Base-by-base conservation (phyloP, 1,140 invertebrate species). In the Trachelipus rathkii region DNA sequence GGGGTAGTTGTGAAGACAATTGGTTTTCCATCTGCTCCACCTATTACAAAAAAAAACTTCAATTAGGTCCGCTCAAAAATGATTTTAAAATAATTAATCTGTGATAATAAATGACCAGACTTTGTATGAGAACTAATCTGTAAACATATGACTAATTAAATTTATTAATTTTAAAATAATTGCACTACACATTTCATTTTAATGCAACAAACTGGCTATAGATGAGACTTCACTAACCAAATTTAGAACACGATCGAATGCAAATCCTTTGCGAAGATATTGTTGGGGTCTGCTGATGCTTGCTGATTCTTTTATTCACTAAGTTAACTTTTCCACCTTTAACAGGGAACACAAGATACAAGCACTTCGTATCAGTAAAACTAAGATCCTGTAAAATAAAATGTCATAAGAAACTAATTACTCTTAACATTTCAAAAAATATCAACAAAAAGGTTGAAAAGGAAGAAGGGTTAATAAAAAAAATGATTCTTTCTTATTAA, bases 311-410 rank as follows among this genome's bases (percentile, higher is more conserved):
- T 84, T 95, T 96, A 84, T 91, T 93, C 11, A 93, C 91, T 15
- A 90, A 86, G 84, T 95, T 91, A 84, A 92, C 95, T 6, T 85
- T 87, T 5, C 95, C 95, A 10, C 95, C 95, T 83, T 91, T 90
- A 0, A 93, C 89, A 0, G 93, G 92, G 87, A 94, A 97, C 88
- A 96, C 91, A 84, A 97, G 88, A 85, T 95, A 95, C 4, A 93
- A 85, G 83, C 95, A 97, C 71, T 91, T 87, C 8, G 91, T 89
- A 81, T 95, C 91, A 0, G 91, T 91, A 84, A 97, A 95, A 43
- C 91, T 90, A 44, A 95, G 85, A 84, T 96, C 94, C 87, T 89
- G 84, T n/a, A 72, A 72, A 4, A 6, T 33, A 33, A 33, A 1
- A 33, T 33, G 33, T 33, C 33, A 33, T 33, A 6, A 33, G 33